Percentiles rank a stretch among this genome's conserved stretches.
Evolutionary conservation across 2,113 vertebrate species (phyloP).

Genomic region (Spea bombifrons): DNA sequence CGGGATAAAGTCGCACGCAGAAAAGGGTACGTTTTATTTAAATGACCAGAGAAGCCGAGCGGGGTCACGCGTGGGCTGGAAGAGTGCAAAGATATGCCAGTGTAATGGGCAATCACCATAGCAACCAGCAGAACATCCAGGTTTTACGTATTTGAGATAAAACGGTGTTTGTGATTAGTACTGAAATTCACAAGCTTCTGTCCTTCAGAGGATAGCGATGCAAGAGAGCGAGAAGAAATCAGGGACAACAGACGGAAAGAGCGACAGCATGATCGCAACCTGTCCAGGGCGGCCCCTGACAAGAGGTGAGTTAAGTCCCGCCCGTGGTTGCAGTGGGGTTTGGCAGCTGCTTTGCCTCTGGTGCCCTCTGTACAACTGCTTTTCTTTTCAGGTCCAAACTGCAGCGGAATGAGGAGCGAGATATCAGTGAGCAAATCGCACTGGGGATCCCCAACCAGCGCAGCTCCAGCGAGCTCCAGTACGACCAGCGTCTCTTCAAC

Average conservation of each 20-base stretch:
- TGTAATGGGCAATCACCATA: no score
- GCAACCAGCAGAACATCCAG: no score
- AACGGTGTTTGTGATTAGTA: no score
- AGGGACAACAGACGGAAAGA: conserved; percentile 89
- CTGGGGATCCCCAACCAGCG: conserved; percentile 89
- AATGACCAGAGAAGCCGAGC: no score
- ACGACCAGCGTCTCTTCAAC: conserved; percentile 95
- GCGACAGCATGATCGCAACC: conserved; percentile 91
- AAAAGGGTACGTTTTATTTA: conserved; percentile 74
- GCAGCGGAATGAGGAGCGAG: conserved; percentile 94
- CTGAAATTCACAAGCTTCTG: neutral
- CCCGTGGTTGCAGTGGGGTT: no score
- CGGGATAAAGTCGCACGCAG: conserved; percentile 91
- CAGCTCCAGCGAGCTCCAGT: conserved; percentile 82
- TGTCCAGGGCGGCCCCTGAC: conserved; percentile 90
- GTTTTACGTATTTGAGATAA: no score
- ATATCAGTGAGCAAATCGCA: conserved; percentile 94
- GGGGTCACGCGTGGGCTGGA: neutral
- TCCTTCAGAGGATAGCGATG: conserved; percentile 82
- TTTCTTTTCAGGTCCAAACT: conserved; percentile 81
- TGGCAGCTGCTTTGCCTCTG: neutral
- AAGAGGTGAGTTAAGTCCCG: conserved; percentile 78
- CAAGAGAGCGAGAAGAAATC: conserved; percentile 91
- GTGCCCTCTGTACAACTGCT: neutral
- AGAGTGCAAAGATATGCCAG: no score